phyloP scores from a whole-genome alignment of 2,888 invertebrate species.

The Acanthosoma haemorrhoidale region DNA sequence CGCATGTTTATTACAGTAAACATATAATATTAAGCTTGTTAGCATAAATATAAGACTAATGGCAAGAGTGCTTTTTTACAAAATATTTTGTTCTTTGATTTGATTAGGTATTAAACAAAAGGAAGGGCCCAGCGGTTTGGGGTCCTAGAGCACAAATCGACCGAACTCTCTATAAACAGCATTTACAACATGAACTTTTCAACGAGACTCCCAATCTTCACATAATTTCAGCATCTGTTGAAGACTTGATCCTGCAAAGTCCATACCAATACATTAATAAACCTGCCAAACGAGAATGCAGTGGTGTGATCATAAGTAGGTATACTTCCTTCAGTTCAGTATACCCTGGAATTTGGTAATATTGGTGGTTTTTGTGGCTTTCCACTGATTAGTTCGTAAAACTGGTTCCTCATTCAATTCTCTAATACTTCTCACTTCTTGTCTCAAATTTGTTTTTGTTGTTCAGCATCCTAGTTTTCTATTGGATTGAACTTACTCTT shows the following conservation, averaged over 20 bases:
- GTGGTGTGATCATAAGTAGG: conserved; percentile 44
- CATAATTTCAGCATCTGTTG: conserved; percentile 66
- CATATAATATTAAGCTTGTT: neutral
- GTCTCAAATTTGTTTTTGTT: no score
- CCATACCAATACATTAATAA: conserved; percentile 34
- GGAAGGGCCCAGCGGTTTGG: conserved; percentile 85
- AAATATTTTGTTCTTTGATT: conserved; percentile 19
- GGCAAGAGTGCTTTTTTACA: neutral
- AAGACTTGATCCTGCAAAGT: conserved; percentile 63
- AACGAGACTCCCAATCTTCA: conserved; percentile 58
- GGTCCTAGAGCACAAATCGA: conserved; percentile 86
- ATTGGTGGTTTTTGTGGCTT: no score
- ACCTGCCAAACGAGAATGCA: conserved; percentile 39
- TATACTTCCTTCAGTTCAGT: no score
- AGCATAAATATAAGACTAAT: neutral
- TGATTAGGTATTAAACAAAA: conserved; percentile 61
- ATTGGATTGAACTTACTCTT: no score
- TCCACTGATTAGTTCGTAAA: no score
- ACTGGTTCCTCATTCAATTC: no score
- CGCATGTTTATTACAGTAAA: neutral
- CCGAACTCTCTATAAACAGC: conserved; percentile 66
- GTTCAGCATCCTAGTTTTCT: no score
- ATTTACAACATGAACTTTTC: conserved; percentile 67
- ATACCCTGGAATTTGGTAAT: no score
- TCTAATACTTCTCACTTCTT: no score